phyloP scores from a whole-genome alignment of 2,888 invertebrate species.

The Heliothis peltigera region DNA sequence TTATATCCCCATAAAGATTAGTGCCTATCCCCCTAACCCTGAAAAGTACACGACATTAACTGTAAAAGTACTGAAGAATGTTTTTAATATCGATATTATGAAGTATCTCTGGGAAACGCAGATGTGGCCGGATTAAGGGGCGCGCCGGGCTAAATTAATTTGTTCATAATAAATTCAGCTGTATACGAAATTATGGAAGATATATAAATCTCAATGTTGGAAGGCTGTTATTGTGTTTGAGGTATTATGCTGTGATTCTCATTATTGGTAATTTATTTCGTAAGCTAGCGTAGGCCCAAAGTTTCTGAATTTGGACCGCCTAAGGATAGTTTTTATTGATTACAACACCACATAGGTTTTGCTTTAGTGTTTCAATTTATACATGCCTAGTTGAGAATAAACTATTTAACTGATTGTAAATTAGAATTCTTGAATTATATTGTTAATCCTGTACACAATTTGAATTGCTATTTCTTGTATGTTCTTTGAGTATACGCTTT shows the following conservation, averaged over 20 bases:
- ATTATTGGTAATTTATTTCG: constrained; percentile 28
- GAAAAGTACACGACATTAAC: constrained; percentile 32
- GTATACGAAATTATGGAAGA: constrained; percentile 78
- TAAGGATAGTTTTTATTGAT: too few species aligned
- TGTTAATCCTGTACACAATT: too few species aligned
- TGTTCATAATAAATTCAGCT: constrained; percentile 77
- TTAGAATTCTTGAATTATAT: too few species aligned
- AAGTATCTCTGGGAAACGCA: constrained; percentile 62
- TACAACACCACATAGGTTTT: too few species aligned
- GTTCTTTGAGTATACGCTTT: too few species aligned
- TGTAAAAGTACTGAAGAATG: constrained; percentile 52
- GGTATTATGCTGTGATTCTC: constrained; percentile 48
- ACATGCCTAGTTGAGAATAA: too few species aligned
- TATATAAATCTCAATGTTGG: constrained; percentile 75
- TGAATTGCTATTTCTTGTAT: too few species aligned
- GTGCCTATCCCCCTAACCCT: not conserved
- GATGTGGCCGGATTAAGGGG: constrained; percentile 74
- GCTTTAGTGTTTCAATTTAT: too few species aligned
- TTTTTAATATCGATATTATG: constrained; percentile 73
- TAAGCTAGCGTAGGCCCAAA: constrained; percentile 18
- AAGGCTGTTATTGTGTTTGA: constrained; percentile 63
- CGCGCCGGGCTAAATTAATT: constrained; percentile 77
- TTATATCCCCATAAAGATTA: too few species aligned
- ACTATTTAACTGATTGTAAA: too few species aligned
- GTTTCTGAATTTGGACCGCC: not conserved